Base-by-base conservation (phyloP, 2,888 invertebrate species). In the Apodemia duryi region DNA sequence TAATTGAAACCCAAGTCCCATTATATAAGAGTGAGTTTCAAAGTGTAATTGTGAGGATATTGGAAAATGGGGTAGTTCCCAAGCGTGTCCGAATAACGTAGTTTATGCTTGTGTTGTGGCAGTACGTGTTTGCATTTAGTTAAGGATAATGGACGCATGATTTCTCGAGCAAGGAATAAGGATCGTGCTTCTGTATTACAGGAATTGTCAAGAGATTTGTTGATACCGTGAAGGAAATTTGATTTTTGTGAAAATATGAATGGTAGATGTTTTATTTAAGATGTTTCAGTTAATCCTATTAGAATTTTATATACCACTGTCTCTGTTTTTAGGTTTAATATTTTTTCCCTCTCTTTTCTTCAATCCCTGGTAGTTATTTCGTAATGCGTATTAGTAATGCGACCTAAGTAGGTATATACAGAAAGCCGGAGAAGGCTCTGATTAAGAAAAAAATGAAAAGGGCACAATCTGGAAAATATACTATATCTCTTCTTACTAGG, bases 1-100 rank as follows among this genome's bases (percentile, higher is more conserved):
- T 63, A 63, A 63, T 63, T 63, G 52, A 63, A 63, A 63, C 52
- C 63, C 10, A 63, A 63, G 54, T 54, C 13, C 54, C 38, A 52
- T 52, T 52, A 54, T 11, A 29, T 54, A 52, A 38, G 32, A 46
- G 62, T 46, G 29, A 62, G 28, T 62, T 38, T 6, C 38, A 63
- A 41, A 63, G 43, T 28, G 38, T n/a, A 11, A 52, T 28, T 52
- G 35, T 52, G 11, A 41, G 21, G 21, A 38, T 46, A 46, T 29
- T 28, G 21, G 38, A 32, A n/a, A 57, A 57, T 32, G 32, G 57
- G 32, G 29, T 57, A 57, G 57, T 57, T 57, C 57, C 57, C 57
- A 10, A 57, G 61, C n/a, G 62, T 62, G 46, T 62, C 41, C 62
- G 29, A 62, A 38, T 61, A 61, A 61, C 41, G 61, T 41, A 41